A percentile compares a stretch with the other conserved stretches of the same genome.
Conservation (phyloP, 2,888 invertebrate species). For the Torymus tubicola region DNA sequence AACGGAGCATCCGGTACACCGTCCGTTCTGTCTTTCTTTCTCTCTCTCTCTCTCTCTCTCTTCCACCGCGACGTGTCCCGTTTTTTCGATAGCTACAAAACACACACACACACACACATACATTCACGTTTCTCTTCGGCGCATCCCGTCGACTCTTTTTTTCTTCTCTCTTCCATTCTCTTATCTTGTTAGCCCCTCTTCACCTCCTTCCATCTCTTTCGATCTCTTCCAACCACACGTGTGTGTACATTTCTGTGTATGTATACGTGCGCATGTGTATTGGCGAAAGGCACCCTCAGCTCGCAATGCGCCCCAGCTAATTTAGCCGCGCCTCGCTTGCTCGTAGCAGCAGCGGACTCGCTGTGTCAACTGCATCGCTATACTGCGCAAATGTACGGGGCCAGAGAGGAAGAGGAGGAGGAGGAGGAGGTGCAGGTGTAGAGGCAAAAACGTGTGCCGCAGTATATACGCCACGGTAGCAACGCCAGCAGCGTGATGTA, state of each 20-base stretch:
- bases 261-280: background rate
- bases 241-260: no score
- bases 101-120: no score
- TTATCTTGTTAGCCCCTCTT: conserved; percentile 34
- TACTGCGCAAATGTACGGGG: background rate
- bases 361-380: conserved; percentile 22
- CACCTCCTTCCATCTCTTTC: conserved; percentile 11
- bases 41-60: no score
- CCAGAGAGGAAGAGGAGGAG: background rate
- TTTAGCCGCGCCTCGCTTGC: background rate
- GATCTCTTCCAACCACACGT: background rate
- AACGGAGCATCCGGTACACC: background rate
- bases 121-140: no score
- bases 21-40: no score
- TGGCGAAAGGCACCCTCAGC: background rate
- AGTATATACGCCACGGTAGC: background rate
- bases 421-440: background rate
- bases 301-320: background rate
- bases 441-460: background rate
- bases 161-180: background rate
- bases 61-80: no score
- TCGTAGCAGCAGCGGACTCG: no score
- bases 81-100: no score
- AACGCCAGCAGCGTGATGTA: no score
- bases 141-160: background rate